Evolutionary conservation across 2,888 invertebrate genomes (phyloP), one percentile per base, ranked within the genome.

Genomic region (Candidula unifasciata): DNA sequence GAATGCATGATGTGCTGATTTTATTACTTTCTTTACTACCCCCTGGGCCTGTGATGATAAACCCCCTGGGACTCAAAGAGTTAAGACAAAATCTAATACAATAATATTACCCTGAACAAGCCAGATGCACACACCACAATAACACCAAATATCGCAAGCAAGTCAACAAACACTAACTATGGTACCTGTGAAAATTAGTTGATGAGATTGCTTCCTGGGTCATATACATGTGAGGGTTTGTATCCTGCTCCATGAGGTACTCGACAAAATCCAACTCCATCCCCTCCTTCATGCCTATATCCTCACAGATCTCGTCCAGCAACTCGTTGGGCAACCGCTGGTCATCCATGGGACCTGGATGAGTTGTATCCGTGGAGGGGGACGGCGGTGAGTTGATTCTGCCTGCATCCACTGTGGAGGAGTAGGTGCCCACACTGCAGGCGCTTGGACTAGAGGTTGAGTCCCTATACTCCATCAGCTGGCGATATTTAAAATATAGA

Each of bases 191-290:
- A 60, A 80, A 74, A 33, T 82, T 64, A 16, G 79, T 74, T 3
- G 86, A 82, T 21, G 78, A 78, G 30, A 83, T 88, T 10, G 89
- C 90, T 81, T 91, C 91, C 10, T 90, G 90, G 1, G 91, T 91
- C 91, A 91, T 91, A 86, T 91, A 91, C 30, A 89, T 86, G n/a
- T 90, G 90, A 2, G 87, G 86, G 30, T 89, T 90, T 82, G 89
- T 88, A 69, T 91, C 91, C 83, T 91, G 91, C 85, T 91, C 91
- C 92, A 92, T 92, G 2, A 91, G 87, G 71, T 90, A 91, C 88
- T 93, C 93, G 69, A 93, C 92, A 87, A 93, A 91, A 87, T 93
- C 93, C 76, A 93, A 87, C 84, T 93, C 93, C 90, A 93, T 93
- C 27, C 92, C 92, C 86, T 93, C 93, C 87, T 93, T 92, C 90